Evolutionary conservation across 1,140 invertebrate species (phyloP).

Genomic region (Sitobion miscanthi): DNA sequence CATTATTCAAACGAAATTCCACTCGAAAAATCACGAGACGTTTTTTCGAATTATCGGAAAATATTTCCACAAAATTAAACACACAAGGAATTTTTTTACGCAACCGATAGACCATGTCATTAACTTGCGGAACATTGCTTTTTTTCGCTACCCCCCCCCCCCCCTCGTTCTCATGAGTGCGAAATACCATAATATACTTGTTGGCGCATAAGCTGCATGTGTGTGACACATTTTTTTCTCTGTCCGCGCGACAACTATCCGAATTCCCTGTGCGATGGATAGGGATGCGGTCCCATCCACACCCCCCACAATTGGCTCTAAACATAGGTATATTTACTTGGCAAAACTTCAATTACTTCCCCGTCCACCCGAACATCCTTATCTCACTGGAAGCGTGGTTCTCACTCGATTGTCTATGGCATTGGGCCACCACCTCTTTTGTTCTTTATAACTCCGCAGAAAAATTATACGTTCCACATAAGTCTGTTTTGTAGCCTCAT

Average conservation of each 20-base stretch:
- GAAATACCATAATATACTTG: constrained; percentile 24
- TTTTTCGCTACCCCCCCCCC: background rate
- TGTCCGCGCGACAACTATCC: background rate
- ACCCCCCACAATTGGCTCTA: background rate
- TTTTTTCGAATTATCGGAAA: constrained; percentile 6
- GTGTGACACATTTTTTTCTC: background rate
- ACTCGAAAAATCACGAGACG: background rate
- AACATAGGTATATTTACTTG: constrained; percentile 39
- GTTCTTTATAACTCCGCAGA: constrained; percentile 36
- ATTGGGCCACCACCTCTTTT: constrained; percentile 51
- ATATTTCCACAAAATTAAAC: constrained; percentile 28
- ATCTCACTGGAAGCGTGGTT: background rate
- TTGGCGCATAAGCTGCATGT: background rate
- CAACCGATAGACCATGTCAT: background rate
- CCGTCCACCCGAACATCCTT: background rate
- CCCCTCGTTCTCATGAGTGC: background rate
- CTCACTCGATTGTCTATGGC: constrained; percentile 51
- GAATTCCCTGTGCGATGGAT: background rate
- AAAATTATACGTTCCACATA: constrained; percentile 48
- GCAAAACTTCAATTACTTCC: constrained; percentile 55
- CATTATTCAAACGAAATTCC: background rate
- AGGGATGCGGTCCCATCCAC: background rate
- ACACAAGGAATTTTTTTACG: background rate
- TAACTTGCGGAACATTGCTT: background rate
- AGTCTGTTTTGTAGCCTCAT: constrained; percentile 36